Percentiles rank a stretch among this genome's conserved stretches.
phyloP scores from a whole-genome alignment of 2,113 vertebrate genomes.

The Nothoprocta pentlandii region DNA sequence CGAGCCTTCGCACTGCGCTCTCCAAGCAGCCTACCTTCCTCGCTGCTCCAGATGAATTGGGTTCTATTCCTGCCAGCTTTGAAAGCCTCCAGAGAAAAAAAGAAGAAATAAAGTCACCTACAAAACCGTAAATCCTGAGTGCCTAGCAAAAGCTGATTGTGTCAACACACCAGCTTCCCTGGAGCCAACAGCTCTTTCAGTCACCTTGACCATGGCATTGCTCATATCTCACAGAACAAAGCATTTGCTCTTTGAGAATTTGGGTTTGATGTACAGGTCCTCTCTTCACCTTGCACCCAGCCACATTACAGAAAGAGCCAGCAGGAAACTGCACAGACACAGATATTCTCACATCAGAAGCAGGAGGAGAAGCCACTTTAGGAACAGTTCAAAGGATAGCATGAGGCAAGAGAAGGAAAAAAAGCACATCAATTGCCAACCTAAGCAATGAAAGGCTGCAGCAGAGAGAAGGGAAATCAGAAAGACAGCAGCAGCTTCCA shows the following conservation, averaged over 20 bases:
- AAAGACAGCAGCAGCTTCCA: conserved; percentile 11
- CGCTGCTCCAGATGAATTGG: not conserved
- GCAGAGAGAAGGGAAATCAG: not conserved
- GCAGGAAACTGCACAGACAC: not conserved
- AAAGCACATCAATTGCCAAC: not conserved
- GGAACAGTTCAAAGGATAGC: not conserved
- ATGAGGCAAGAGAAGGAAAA: not conserved
- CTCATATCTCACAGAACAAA: not conserved
- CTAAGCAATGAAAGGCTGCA: not conserved
- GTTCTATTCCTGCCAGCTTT: not conserved
- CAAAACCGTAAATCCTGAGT: not conserved
- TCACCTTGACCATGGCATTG: not conserved
- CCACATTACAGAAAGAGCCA: not conserved
- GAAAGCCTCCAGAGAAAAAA: not conserved
- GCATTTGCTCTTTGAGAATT: not conserved
- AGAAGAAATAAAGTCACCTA: not conserved
- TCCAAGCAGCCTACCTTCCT: not conserved
- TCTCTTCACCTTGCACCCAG: not conserved
- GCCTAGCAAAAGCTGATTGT: accelerated
- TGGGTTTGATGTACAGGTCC: not conserved
- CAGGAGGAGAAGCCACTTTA: not conserved
- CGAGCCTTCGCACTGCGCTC: not conserved
- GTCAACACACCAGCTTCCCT: not conserved
- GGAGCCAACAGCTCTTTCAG: not conserved
- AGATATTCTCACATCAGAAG: not conserved